Percentiles rank a stretch among this genome's conserved stretches.
Conservation (phyloP, 2,888 invertebrate species). For the Pemphredon lugubris region DNA sequence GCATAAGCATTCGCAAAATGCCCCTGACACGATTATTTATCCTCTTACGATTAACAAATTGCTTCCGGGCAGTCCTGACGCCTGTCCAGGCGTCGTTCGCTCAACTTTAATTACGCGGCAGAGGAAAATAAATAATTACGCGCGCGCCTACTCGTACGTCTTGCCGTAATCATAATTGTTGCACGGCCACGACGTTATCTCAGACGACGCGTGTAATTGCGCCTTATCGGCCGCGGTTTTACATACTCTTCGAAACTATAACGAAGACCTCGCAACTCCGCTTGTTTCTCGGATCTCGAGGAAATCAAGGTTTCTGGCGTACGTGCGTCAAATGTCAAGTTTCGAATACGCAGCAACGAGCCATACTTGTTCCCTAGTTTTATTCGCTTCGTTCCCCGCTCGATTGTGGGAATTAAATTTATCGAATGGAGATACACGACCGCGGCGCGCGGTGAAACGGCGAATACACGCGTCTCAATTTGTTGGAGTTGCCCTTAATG, state of each 20-base stretch:
- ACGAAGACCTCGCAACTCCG: no score
- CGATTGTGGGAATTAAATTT: no score
- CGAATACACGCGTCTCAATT: no score
- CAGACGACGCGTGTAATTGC: slow-evolving; percentile 21
- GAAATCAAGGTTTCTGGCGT: no score
- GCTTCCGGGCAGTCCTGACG: not conserved
- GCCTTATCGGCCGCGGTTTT: slow-evolving; percentile 4
- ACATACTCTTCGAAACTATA: slow-evolving; percentile 5
- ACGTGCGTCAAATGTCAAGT: no score
- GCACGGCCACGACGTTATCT: slow-evolving; percentile 16
- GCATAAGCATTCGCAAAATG: not conserved
- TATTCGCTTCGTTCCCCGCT: no score
- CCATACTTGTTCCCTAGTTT: no score
- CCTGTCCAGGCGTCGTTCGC: not conserved
- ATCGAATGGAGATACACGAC: not conserved
- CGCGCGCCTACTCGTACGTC: slow-evolving; percentile 1
- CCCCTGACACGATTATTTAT: not conserved
- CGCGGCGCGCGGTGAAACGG: slow-evolving; percentile 11
- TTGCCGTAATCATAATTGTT: slow-evolving; percentile 19
- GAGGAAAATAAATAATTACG: not conserved
- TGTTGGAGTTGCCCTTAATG: slow-evolving; percentile 20
- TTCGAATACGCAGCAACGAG: no score
- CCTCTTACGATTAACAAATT: not conserved
- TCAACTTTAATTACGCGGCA: not conserved
- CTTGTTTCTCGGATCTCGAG: no score